A percentile compares a stretch with the other conserved stretches of the same genome.
Evolutionary conservation across 1,140 invertebrate genomes (phyloP).

Genomic region (Drosophila triauraria): DNA sequence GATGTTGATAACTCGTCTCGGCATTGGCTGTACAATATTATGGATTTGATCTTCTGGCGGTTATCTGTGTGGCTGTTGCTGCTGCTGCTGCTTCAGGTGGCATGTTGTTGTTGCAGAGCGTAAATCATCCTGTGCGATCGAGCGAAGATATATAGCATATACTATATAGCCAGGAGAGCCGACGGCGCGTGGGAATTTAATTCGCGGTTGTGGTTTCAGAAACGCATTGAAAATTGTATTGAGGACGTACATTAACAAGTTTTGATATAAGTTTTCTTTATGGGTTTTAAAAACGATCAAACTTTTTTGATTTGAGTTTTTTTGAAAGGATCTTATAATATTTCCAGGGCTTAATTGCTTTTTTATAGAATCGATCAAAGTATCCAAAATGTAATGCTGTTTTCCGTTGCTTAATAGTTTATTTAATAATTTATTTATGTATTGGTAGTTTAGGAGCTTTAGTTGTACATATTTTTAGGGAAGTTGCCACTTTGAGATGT

Average conservation of each 20-base stretch:
- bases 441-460: constrained; percentile 40
- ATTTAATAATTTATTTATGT: constrained; percentile 11
- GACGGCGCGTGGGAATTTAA: constrained; percentile 65
- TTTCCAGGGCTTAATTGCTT: not conserved
- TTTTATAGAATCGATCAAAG: not conserved
- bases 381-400: not conserved
- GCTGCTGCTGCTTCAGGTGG: constrained; percentile 31
- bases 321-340: not conserved
- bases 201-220: constrained; percentile 1
- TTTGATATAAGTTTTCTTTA: constrained; percentile 1
- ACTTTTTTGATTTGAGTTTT: not conserved
- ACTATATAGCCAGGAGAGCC: constrained; percentile 41
- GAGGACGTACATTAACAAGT: not conserved
- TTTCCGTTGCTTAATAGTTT: too few species aligned
- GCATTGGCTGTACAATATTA: constrained; percentile 61
- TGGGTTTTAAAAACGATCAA: not conserved
- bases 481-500: constrained; percentile 36
- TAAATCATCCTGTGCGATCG: constrained; percentile 64
- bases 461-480: constrained; percentile 19
- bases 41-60: constrained; percentile 62
- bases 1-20: constrained; percentile 78
- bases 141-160: constrained; percentile 33
- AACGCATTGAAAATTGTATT: constrained; percentile 4
- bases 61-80: constrained; percentile 6
- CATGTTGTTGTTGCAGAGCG: constrained; percentile 28